These are phyloP conservation scores for Alligator sinensis DNA, from an alignment of 2,113 vertebrate species.

Conservation along the genomic window DNA sequence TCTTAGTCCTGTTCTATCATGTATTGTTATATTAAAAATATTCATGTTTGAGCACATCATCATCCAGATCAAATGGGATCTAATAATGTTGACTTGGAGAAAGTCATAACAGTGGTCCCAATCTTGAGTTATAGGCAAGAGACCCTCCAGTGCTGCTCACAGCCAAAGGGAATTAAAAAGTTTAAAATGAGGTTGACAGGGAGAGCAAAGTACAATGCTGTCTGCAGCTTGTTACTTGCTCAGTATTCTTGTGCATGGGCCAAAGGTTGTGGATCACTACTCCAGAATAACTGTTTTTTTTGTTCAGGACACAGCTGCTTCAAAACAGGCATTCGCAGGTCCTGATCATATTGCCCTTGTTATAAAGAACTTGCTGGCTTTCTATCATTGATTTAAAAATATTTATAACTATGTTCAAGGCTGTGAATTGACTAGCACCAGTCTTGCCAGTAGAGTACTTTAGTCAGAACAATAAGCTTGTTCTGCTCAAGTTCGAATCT, in stretches of 20 bases:
- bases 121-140: too few relatives aligned
- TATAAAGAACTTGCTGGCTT: not conserved
- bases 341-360: not conserved
- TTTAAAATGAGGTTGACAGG: too few relatives aligned
- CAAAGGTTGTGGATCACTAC: too few relatives aligned
- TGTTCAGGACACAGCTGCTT: not conserved
- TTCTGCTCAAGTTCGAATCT: not conserved
- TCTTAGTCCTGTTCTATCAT: not conserved
- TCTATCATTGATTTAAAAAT: not conserved
- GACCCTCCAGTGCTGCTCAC: too few relatives aligned
- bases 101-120: too few relatives aligned
- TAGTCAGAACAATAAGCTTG: not conserved
- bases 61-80: too few relatives aligned
- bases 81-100: too few relatives aligned
- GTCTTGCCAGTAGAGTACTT: not conserved
- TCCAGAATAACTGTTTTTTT: not conserved
- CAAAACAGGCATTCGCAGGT: fast-evolving
- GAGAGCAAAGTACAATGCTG: too few relatives aligned
- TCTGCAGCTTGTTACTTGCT: too few relatives aligned
- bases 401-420: not conserved
- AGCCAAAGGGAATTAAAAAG: too few relatives aligned
- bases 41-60: not conserved
- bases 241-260: too few relatives aligned
- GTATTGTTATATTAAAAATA: not conserved
- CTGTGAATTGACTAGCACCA: not conserved